Evolutionary conservation across 2,113 vertebrate species (phyloP), one percentile per base, ranked within the genome.

Genomic region (Apus apus): DNA sequence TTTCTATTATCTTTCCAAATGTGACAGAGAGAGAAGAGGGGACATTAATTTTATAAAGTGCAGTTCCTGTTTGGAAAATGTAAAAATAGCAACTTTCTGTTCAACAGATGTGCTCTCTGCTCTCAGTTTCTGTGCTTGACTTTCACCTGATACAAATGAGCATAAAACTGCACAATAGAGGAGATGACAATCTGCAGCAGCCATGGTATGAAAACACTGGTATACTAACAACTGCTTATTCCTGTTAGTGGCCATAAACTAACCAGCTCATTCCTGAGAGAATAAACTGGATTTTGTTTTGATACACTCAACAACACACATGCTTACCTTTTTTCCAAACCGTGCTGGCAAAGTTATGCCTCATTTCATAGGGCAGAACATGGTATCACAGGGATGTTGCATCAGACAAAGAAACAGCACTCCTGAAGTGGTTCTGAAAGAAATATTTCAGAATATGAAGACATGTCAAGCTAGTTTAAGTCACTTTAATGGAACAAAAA

Each of bases 1-100:
- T 85, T 58, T 90, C 70, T 80, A 62, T 93, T 91, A 87, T 85
- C 85, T 86, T 76, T 71, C 36, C 56, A 85, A 90, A 83, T 64
- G 51, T n/a, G 46, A 76, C 13, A 65, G n/a, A n/a, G 79, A 94
- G 67, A 87, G 53, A 85, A 84, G 82, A 85, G 77, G n/a, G 17
- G 25, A 61, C n/a, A 54, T 38, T n/a, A 90, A 32, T 56, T 46
- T 92, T 73, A 60, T 30, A 43, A 62, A 91, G 87, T 19, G 13
- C 40, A n/a, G 30, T 32, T 90, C 53, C 67, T 38, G n/a, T 20
- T 48, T 70, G 67, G 57, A 46, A 85, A 88, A 86, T 13, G 50
- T 76, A 85, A 91, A 72, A 92, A 75, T 20, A 89, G 58, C 51
- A 87, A 82, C 66, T 85, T 67, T 36, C 62, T 89, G 9, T 38